A percentile compares a stretch with the other conserved stretches of the same genome.
phyloP scores from a whole-genome alignment of 2,888 invertebrate species.

The Brachypterus glaber region DNA sequence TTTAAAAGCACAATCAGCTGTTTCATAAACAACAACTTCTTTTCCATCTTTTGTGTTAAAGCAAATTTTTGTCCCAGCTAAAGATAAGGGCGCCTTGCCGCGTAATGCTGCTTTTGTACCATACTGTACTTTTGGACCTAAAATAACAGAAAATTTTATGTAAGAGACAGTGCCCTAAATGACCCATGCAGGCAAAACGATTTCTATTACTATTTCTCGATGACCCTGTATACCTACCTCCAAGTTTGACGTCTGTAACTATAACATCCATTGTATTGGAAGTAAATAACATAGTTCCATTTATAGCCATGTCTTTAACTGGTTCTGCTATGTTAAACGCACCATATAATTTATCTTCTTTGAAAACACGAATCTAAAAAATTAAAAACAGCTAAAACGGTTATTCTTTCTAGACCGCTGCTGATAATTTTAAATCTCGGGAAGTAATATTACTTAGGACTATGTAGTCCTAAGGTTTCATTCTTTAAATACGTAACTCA shows the following conservation, averaged over 20 bases:
- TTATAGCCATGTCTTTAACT: constrained; percentile 51
- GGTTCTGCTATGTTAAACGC: constrained; percentile 43
- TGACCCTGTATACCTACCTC: constrained; percentile 26
- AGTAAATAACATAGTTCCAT: constrained; percentile 48
- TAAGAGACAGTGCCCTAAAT: too few species aligned
- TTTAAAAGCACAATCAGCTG: too few species aligned
- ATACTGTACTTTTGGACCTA: constrained; percentile 26
- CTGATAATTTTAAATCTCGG: too few species aligned
- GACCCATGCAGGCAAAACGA: too few species aligned
- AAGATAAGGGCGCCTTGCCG: constrained; percentile 48
- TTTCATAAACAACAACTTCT: neutral
- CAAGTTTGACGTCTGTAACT: constrained; percentile 50
- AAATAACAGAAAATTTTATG: constrained; percentile 8
- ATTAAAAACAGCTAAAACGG: constrained; percentile 11
- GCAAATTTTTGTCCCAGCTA: constrained; percentile 43
- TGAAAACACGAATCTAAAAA: constrained; percentile 47
- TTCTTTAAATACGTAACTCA: too few species aligned
- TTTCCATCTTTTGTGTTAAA: neutral
- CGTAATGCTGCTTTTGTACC: constrained; percentile 45
- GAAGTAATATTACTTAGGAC: too few species aligned
- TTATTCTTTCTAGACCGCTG: too few species aligned
- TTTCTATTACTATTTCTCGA: too few species aligned
- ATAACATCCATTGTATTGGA: constrained; percentile 53
- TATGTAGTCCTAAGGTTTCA: too few species aligned
- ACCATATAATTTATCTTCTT: constrained; percentile 45